Evolutionary conservation across 2,113 vertebrate species (phyloP).

Genomic region (Fregetta grallaria): DNA sequence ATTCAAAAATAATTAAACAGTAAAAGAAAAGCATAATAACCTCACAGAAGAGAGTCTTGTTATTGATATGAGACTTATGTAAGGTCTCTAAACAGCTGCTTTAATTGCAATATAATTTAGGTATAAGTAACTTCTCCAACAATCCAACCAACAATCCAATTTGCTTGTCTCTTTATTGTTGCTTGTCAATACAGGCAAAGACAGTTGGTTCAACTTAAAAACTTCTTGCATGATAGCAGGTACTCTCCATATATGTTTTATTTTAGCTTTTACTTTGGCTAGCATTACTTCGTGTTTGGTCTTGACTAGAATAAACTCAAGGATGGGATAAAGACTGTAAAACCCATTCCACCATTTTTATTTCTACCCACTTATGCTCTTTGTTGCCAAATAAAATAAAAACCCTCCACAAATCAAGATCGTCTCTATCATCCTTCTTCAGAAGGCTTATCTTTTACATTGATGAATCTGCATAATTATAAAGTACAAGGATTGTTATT

Average conservation of each 20-base stretch:
- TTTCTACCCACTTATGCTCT: background rate
- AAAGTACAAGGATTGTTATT: background rate
- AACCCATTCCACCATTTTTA: background rate
- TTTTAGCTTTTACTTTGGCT: background rate
- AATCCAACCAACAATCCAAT: background rate
- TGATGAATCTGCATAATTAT: background rate
- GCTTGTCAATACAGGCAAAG: background rate
- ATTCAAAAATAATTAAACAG: constrained; percentile 2
- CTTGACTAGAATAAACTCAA: background rate
- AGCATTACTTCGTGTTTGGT: background rate
- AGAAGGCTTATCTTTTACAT: background rate
- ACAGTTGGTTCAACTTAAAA: background rate
- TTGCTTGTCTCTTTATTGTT: background rate
- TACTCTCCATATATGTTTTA: background rate
- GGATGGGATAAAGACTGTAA: background rate
- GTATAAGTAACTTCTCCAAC: background rate
- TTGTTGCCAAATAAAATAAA: background rate
- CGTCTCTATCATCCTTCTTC: background rate
- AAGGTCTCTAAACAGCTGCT: constrained; percentile 2
- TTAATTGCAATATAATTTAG: background rate
- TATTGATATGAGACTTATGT: background rate
- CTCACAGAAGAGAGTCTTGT: background rate
- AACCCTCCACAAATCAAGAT: background rate
- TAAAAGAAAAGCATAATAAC: background rate
- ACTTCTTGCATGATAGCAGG: background rate